Percentiles rank a stretch among this genome's conserved stretches.
phyloP scores from a whole-genome alignment of 2,888 invertebrate species.

The Cataglyphis rosenhaueri region DNA sequence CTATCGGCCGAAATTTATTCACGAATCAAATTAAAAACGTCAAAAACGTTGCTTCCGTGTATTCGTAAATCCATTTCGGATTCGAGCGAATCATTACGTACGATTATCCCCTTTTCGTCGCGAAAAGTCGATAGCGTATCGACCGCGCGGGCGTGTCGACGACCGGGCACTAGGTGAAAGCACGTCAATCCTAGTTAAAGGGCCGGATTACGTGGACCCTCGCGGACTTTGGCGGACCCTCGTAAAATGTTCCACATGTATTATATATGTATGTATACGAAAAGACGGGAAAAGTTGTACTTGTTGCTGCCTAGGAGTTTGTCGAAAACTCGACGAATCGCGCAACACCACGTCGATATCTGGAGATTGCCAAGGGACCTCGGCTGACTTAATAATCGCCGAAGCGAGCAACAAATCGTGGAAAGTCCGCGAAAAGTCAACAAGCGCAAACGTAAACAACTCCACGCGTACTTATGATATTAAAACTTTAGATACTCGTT shows the following conservation, averaged over 20 bases:
- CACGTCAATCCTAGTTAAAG: constrained; percentile 59
- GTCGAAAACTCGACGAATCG: constrained; percentile 2
- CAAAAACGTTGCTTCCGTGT: constrained; percentile 8
- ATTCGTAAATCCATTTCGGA: constrained; percentile 17
- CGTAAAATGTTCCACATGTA: constrained; percentile 43
- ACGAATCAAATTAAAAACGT: constrained; percentile 22
- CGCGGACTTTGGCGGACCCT: constrained; percentile 37
- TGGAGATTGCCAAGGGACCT: neutral
- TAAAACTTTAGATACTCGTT: constrained; percentile 1
- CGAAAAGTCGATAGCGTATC: constrained; percentile 69
- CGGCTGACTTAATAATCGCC: constrained; percentile 4
- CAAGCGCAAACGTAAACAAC: neutral
- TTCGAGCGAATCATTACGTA: constrained; percentile 50
- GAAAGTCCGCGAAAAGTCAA: too few relatives aligned
- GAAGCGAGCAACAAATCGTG: neutral
- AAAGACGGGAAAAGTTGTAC: constrained; percentile 48
- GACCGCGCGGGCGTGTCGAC: constrained; percentile 67
- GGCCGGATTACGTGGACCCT: constrained; percentile 33
- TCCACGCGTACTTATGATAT: neutral
- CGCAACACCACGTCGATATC: constrained; percentile 16
- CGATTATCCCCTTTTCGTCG: constrained; percentile 63
- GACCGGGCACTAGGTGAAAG: constrained; percentile 71
- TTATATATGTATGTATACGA: constrained; percentile 44
- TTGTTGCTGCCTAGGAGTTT: constrained; percentile 58
- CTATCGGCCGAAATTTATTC: constrained; percentile 4